Conservation (phyloP, 2,888 invertebrate species). For the Lasioglossum oenotherae region DNA sequence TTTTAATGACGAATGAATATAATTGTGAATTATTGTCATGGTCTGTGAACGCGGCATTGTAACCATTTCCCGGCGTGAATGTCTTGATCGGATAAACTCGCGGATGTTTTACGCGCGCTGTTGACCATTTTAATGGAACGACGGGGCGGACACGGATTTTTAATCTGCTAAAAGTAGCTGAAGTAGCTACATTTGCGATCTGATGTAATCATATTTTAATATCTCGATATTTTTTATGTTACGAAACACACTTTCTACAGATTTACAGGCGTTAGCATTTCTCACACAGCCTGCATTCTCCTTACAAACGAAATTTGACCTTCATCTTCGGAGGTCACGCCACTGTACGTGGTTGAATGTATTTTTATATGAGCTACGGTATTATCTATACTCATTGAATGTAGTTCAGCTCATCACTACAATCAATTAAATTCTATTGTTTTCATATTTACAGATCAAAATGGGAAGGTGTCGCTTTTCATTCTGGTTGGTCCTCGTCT, state of each 20-base stretch:
- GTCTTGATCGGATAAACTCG: not conserved
- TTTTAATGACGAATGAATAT: not conserved
- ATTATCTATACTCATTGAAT: not conserved
- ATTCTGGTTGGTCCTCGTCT: conserved; percentile 68
- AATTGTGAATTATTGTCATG: not conserved
- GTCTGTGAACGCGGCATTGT: not conserved
- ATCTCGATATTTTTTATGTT: no score
- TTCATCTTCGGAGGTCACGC: no score
- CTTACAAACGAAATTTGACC: no score
- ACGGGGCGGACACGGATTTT: not conserved
- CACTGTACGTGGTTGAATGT: no score
- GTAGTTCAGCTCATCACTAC: not conserved
- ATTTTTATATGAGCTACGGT: not conserved
- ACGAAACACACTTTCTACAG: no score
- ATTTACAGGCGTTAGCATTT: no score
- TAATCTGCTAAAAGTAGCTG: not conserved
- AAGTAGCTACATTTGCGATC: no score
- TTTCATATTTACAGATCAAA: conserved; percentile 59
- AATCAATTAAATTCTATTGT: not conserved
- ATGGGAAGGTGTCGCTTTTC: conserved; percentile 69
- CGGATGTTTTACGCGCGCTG: not conserved
- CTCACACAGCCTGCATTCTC: no score
- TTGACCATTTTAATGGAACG: not conserved
- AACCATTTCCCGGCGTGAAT: not conserved
- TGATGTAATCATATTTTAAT: no score